Evolutionary conservation across 2,888 invertebrate species (phyloP), one percentile per base, ranked within the genome.

Genomic region (Cantharis lateralis): DNA sequence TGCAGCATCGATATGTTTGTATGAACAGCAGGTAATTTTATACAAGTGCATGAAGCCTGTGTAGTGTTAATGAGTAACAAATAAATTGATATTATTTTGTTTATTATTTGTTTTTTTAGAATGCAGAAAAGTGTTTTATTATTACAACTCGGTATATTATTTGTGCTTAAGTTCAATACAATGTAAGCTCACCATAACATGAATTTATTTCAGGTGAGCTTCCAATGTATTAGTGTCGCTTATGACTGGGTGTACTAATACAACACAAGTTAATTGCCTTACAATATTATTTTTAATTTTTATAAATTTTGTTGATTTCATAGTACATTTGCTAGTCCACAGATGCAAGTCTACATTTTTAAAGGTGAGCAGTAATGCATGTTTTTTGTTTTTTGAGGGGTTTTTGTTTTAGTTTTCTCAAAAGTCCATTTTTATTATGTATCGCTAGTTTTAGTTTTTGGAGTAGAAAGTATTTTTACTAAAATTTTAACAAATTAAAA

Each of bases 41-140:
- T 48, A 48, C 72, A 70, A 72, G 66, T 80, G 81, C 80, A 80
- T 82, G 81, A 75, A 80, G 79, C 80, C 78, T 81, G 78, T 80
- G 79, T 78, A 80, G 78, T 80, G 80, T 80, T 79, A 73, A 75
- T 81, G 77, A 72, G 77, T 79, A 92, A 79, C 91, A 91, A 86
- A 91, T 91, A 83, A 91, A 90, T 91, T 91, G 84, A 88, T 89
- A 20, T 87, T 79, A 78, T 74, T 75, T 63, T 78, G 69, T 78
- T 73, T 66, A 70, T 71, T 72, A 71, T 73, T 62, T 74, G 20
- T 73, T 75, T 77, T 77, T 68, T 78, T 28, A 68, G 68, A 48
- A 15, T 68, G 64, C 18, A 18, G 64, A 66, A 16, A 16, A 16
- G 64, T 24, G 24, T 66, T 18, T 66, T 20, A n/a, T 66, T 20